Evolutionary conservation across 2,888 invertebrate species (phyloP).

Genomic region (Ptilodon capucinus): DNA sequence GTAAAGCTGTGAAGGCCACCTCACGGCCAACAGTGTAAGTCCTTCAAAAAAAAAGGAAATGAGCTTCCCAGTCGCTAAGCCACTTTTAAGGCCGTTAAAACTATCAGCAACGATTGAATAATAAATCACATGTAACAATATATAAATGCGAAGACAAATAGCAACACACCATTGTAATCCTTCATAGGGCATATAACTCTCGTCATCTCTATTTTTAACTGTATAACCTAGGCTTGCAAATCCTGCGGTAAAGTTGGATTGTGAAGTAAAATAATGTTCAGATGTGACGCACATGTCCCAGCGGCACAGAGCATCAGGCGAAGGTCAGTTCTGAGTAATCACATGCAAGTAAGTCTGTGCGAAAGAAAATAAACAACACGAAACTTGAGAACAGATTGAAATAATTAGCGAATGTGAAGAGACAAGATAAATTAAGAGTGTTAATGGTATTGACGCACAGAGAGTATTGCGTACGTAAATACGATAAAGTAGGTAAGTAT

Average conservation of each 20-base stretch:
- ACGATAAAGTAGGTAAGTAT: no score
- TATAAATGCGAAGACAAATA: no score
- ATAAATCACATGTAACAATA: no score
- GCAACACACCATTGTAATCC: no score
- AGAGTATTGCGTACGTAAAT: no score
- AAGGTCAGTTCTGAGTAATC: slow-evolving; percentile 12
- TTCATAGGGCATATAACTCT: neutral
- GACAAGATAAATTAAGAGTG: neutral
- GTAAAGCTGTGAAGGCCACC: no score
- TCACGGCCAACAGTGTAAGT: no score
- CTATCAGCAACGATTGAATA: no score
- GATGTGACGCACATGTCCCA: slow-evolving; percentile 15
- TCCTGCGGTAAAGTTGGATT: slow-evolving; percentile 12
- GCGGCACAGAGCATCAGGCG: slow-evolving; percentile 8
- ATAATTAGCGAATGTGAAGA: neutral
- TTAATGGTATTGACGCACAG: neutral
- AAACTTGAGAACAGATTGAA: neutral
- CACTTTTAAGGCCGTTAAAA: no score
- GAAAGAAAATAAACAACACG: slow-evolving; percentile 2
- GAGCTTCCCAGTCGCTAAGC: no score
- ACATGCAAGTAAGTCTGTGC: neutral
- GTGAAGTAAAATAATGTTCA: slow-evolving; percentile 21
- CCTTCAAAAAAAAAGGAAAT: no score
- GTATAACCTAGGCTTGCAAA: neutral
- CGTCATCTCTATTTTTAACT: neutral